These are phyloP conservation scores for Lepus europaeus DNA, from an alignment of 2,113 vertebrate species.

Conservation along the genomic window DNA sequence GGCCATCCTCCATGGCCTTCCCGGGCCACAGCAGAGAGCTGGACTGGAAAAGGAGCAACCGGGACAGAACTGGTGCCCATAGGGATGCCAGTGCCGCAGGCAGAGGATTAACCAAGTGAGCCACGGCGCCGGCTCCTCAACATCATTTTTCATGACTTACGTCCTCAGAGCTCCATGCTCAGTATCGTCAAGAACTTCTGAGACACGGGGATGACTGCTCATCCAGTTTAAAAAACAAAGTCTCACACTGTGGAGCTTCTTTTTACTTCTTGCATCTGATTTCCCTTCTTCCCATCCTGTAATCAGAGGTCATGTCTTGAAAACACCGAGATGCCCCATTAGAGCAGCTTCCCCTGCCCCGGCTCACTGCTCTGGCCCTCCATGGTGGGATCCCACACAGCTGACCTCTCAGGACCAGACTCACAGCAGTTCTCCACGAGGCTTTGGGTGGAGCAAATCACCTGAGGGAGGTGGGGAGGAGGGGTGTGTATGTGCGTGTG, in stretches of 20 bases:
- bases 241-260: background rate
- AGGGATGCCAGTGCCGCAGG: no score
- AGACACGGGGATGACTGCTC: background rate
- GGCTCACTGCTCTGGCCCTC: background rate
- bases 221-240: background rate
- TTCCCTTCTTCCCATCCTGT: background rate
- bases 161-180: background rate
- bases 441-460: background rate
- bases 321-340: background rate
- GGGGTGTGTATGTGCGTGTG: no score
- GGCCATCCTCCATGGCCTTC: no score
- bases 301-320: background rate
- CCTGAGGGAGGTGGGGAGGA: no score
- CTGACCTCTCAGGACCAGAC: background rate
- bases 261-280: background rate
- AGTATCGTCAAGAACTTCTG: background rate
- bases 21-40: no score
- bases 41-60: no score
- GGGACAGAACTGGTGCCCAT: no score
- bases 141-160: background rate
- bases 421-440: background rate
- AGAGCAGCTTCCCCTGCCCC: accelerated
- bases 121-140: no score
- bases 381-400: background rate
- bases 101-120: no score